phyloP scores from a whole-genome alignment of 2,888 invertebrate genomes.

The Mesopsocus fuscifrons region DNA sequence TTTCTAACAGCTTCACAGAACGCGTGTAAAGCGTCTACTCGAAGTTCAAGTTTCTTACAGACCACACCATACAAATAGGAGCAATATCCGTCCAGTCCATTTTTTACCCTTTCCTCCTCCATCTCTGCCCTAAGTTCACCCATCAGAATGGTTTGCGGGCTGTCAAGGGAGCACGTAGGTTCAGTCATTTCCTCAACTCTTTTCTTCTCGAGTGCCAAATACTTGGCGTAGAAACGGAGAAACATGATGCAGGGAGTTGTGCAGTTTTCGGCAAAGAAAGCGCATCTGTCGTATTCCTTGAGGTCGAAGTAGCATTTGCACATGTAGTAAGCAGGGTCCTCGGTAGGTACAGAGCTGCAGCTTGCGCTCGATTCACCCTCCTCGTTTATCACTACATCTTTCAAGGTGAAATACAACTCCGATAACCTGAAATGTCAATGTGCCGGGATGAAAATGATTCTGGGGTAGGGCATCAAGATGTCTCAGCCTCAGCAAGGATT shows the following conservation, averaged over 20 bases:
- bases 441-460: too few species aligned
- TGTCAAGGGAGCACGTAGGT: conserved; percentile 35
- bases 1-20: conserved; percentile 58
- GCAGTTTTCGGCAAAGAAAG: conserved; percentile 56
- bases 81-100: conserved; percentile 59
- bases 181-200: conserved; percentile 67
- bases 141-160: conserved; percentile 29
- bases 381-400: conserved; percentile 35
- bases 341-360: conserved; percentile 36
- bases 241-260: conserved; percentile 55
- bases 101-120: conserved; percentile 27
- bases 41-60: conserved; percentile 66
- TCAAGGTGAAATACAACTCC: conserved; percentile 61
- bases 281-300: conserved; percentile 77
- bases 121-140: conserved; percentile 36
- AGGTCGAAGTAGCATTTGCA: conserved; percentile 80
- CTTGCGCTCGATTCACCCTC: conserved; percentile 13
- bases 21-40: conserved; percentile 55
- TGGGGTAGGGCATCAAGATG: too few species aligned
- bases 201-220: conserved; percentile 79
- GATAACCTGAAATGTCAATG: conserved; percentile 37
- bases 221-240: conserved; percentile 67
- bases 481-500: too few species aligned
- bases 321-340: conserved; percentile 51
- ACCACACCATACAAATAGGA: conserved; percentile 82